Evolutionary conservation across 2,113 vertebrate genomes (phyloP).

Genomic region (Cinclus cinclus): DNA sequence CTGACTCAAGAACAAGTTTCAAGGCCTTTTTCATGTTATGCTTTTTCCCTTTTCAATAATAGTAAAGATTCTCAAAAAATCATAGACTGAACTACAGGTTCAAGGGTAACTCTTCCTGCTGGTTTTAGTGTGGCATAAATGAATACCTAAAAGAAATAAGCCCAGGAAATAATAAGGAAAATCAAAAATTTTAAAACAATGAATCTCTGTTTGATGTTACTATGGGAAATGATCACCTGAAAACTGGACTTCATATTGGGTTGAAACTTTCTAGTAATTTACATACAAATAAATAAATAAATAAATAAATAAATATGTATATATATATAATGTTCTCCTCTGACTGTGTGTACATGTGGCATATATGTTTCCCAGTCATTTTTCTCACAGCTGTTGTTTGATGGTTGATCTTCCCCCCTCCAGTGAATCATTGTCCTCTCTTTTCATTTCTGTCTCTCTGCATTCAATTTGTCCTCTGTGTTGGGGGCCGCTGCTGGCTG

Average conservation of each 20-base stretch:
- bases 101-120: not conserved
- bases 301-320: too few relatives aligned
- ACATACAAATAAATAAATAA: too few relatives aligned
- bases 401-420: not conserved
- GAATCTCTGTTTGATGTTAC: not conserved
- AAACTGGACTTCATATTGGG: not conserved
- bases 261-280: not conserved
- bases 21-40: not conserved
- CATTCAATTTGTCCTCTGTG: slow-evolving; percentile 37
- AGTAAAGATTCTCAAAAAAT: not conserved
- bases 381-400: not conserved
- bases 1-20: not conserved
- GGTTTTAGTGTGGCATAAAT: not conserved
- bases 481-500: slow-evolving; percentile 36
- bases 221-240: not conserved
- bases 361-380: not conserved
- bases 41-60: not conserved
- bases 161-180: not conserved
- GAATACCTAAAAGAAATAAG: not conserved
- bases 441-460: slow-evolving; percentile 11
- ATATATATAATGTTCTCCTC: rapidly evolving
- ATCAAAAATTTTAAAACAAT: not conserved
- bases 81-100: not conserved
- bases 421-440: not conserved
- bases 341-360: not conserved